A percentile compares a stretch with the other conserved stretches of the same genome.
Evolutionary conservation across 2,888 invertebrate genomes (phyloP).

Genomic region (Ectemnius continuus): DNA sequence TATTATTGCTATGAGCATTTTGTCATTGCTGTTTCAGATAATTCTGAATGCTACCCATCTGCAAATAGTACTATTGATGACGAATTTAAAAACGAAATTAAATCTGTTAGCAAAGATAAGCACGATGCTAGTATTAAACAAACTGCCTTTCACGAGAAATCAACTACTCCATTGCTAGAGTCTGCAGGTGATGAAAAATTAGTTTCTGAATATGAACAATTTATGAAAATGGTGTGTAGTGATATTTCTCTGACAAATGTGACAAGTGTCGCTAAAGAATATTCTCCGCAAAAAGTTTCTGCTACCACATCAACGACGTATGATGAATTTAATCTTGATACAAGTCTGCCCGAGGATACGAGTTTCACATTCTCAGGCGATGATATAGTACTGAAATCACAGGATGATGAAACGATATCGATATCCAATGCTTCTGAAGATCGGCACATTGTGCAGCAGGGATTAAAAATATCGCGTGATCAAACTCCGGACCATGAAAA

Average conservation of each 20-base stretch:
- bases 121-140: constrained; percentile 12
- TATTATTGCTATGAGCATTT: too few species aligned
- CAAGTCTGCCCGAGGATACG: constrained; percentile 49
- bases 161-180: constrained; percentile 30
- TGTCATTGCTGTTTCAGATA: too few species aligned
- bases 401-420: constrained; percentile 17
- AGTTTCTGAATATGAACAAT: constrained; percentile 81
- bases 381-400: constrained; percentile 5
- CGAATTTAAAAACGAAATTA: too few species aligned
- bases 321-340: constrained; percentile 63
- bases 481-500: constrained; percentile 12
- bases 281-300: constrained; percentile 34
- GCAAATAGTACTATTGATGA: too few species aligned
- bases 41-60: too few species aligned
- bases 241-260: constrained; percentile 58
- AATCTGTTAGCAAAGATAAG: constrained; percentile 13
- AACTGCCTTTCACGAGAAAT: constrained; percentile 20
- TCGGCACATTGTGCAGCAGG: constrained; percentile 19
- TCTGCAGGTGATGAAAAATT: constrained; percentile 72
- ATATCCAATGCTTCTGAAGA: constrained; percentile 29
- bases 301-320: constrained; percentile 52
- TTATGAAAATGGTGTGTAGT: constrained; percentile 80
- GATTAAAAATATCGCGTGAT: constrained; percentile 19
- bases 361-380: constrained; percentile 32
- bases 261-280: constrained; percentile 27